A percentile compares a stretch with the other conserved stretches of the same genome.
These are phyloP conservation scores for Tubulanus polymorphus DNA, from an alignment of 2,888 invertebrate species.

Conservation along the genomic window DNA sequence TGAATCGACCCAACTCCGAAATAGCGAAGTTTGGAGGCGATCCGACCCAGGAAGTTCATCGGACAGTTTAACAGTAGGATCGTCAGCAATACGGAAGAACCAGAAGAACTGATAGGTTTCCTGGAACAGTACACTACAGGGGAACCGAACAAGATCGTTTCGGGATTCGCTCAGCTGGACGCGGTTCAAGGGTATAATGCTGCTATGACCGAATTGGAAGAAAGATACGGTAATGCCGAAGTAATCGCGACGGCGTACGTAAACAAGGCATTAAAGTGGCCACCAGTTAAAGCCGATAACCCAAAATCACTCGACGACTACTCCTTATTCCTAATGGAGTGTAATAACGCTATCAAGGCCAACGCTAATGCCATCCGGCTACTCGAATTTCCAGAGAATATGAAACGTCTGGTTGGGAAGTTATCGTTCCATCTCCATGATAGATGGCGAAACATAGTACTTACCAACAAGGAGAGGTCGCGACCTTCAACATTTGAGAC, in stretches of 20 bases:
- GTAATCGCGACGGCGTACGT: constrained; percentile 12
- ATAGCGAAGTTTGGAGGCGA: too few relatives aligned
- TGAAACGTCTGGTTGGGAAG: constrained; percentile 4
- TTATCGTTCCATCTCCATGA: constrained; percentile 10
- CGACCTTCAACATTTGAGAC: neutral
- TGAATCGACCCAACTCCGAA: too few relatives aligned
- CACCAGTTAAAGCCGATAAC: constrained; percentile 8
- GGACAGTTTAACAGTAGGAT: constrained; percentile 9
- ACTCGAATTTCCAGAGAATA: constrained; percentile 8
- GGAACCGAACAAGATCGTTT: constrained; percentile 12
- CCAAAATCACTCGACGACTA: constrained; percentile 11
- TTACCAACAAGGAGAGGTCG: neutral
- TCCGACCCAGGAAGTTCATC: too few relatives aligned
- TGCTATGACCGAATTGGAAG: constrained; percentile 9
- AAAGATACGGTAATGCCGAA: constrained; percentile 8
- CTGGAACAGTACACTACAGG: constrained; percentile 12
- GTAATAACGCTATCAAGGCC: constrained; percentile 2
- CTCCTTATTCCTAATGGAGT: constrained; percentile 9
- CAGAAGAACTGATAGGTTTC: constrained; percentile 11
- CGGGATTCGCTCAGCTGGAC: constrained; percentile 5
- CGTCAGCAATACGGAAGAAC: constrained; percentile 1
- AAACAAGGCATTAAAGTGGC: constrained; percentile 12
- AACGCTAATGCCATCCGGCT: constrained; percentile 7
- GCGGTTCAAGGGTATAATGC: constrained; percentile 6
- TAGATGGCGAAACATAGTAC: constrained; percentile 8